Conservation (phyloP, 2,113 vertebrate species). For the Cryptomyrus ogoouensis region DNA sequence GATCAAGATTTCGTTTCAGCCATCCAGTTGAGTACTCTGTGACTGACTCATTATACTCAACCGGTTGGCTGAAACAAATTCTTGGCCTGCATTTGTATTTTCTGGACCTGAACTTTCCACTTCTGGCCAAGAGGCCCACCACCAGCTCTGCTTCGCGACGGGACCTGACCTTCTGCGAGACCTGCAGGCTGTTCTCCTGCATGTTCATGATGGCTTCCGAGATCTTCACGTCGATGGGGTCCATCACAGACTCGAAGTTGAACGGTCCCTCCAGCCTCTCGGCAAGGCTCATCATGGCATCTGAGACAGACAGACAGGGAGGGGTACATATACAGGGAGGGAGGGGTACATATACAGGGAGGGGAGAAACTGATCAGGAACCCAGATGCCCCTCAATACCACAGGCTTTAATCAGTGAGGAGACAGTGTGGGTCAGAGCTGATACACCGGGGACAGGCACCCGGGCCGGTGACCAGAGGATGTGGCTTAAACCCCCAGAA, state of each 20-base stretch:
- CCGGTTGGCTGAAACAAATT: neutral
- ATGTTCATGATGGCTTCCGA: slow-evolving; percentile 98
- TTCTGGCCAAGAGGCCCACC: neutral
- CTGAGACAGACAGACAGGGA: slow-evolving; percentile 47
- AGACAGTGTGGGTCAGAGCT: neutral
- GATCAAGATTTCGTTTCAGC: neutral
- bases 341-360: accelerated
- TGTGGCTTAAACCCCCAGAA: neutral
- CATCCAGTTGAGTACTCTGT: neutral
- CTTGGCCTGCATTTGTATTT: neutral
- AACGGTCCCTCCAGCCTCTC: slow-evolving; percentile 93
- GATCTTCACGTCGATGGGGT: slow-evolving; percentile 95
- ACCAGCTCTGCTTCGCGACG: neutral
- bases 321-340: no score
- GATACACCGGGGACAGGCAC: neutral
- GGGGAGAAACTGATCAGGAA: neutral
- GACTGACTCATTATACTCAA: neutral
- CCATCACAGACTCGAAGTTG: slow-evolving; percentile 93
- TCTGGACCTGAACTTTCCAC: neutral
- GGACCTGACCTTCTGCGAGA: slow-evolving; percentile 81
- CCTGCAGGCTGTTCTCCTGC: slow-evolving; percentile 96
- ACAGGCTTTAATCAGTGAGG: neutral
- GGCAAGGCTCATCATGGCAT: slow-evolving; percentile 83
- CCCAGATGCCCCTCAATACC: neutral
- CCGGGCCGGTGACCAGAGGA: neutral